phyloP scores from a whole-genome alignment of 2,888 invertebrate genomes.

The Oligia fasciuncula region DNA sequence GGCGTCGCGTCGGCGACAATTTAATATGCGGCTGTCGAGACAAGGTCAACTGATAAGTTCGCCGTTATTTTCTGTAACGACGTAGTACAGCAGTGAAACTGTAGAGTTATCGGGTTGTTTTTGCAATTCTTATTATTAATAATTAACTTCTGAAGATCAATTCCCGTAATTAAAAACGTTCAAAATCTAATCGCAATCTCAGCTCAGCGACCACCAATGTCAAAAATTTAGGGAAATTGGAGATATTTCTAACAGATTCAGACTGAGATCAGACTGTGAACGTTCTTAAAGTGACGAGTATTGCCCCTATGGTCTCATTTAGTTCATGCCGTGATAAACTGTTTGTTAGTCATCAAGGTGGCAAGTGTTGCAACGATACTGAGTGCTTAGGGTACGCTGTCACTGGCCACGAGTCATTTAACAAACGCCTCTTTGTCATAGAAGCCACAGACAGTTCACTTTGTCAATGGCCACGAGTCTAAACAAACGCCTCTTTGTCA shows the following conservation, averaged over 20 bases:
- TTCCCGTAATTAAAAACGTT: background rate
- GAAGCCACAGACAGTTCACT: background rate
- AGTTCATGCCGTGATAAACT: background rate
- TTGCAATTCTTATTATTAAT: too few species aligned
- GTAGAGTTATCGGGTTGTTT: constrained; percentile 1
- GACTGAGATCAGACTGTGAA: too few species aligned
- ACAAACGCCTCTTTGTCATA: background rate
- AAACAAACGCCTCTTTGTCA: background rate
- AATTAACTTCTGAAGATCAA: background rate
- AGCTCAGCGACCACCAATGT: background rate
- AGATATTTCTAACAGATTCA: too few species aligned
- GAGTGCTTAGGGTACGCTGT: background rate
- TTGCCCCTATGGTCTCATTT: background rate
- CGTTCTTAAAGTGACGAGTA: too few species aligned
- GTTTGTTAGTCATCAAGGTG: background rate
- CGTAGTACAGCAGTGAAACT: constrained; percentile 1
- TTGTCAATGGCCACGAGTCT: too few species aligned
- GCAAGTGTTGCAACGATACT: background rate
- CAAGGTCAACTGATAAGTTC: constrained; percentile 53
- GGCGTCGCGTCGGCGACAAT: constrained; percentile 16
- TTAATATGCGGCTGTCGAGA: constrained; percentile 16
- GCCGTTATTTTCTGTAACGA: constrained; percentile 38
- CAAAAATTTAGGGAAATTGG: too few species aligned
- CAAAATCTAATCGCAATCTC: background rate
- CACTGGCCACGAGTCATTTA: background rate